Percentiles rank a stretch among this genome's conserved stretches.
phyloP scores from a whole-genome alignment of 1,140 invertebrate species.

The Zaprionus gabonicus region DNA sequence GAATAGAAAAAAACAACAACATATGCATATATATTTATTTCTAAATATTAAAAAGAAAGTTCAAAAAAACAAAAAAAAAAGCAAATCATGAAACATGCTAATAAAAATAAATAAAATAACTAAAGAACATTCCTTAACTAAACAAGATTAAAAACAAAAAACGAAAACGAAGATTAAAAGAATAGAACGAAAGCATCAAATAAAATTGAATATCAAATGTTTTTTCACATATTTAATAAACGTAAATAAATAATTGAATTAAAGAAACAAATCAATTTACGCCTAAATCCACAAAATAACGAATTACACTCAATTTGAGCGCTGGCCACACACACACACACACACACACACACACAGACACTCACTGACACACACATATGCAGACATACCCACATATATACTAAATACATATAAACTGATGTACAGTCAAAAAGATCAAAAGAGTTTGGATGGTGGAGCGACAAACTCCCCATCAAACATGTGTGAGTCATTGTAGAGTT shows the following conservation, averaged over 20 bases:
- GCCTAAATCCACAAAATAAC: constrained; percentile 33
- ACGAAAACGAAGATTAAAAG: constrained; percentile 17
- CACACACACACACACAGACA: too few relatives aligned
- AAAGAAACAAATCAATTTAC: constrained; percentile 21
- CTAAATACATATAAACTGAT: constrained; percentile 22
- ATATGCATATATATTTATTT: constrained; percentile 31
- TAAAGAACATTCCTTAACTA: constrained; percentile 33
- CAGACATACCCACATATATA: constrained; percentile 13
- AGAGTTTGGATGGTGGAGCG: neutral
- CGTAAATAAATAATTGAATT: constrained; percentile 33
- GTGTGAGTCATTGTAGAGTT: constrained; percentile 16
- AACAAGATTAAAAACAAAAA: constrained; percentile 15
- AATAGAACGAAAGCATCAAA: constrained; percentile 27
- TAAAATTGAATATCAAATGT: constrained; percentile 55
- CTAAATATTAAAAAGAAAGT: constrained; percentile 18
- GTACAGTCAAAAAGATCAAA: constrained; percentile 22
- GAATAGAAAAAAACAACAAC: neutral
- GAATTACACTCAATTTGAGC: constrained; percentile 9
- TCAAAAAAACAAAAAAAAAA: constrained; percentile 13
- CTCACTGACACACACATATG: too few relatives aligned
- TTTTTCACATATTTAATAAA: constrained; percentile 68
- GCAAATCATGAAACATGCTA: constrained; percentile 20
- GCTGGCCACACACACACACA: constrained; percentile 1
- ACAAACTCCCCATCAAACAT: neutral
- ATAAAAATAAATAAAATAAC: constrained; percentile 19